Percentiles rank a stretch among this genome's conserved stretches.
These are phyloP conservation scores for Euplexia lucipara DNA, from an alignment of 2,888 invertebrate genomes.

Conservation along the genomic window DNA sequence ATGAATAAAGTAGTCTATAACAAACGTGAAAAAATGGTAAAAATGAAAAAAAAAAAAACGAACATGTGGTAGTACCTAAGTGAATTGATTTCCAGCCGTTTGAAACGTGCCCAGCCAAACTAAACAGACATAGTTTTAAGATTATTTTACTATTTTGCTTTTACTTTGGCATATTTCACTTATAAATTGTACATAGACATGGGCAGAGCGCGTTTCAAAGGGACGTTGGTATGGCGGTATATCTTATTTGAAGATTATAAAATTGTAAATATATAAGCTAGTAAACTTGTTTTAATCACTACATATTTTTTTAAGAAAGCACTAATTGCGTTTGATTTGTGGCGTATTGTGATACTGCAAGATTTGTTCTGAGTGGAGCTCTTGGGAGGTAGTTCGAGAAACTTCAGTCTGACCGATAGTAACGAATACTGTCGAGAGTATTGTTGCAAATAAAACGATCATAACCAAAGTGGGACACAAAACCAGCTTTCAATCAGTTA, in stretches of 20 bases:
- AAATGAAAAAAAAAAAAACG: conserved; percentile 66
- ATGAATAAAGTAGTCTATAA: conserved; percentile 83
- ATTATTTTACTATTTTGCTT: conserved; percentile 63
- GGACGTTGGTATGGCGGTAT: conserved; percentile 57
- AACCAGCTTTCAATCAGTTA: too few relatives aligned
- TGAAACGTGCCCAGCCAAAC: conserved; percentile 63
- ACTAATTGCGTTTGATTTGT: conserved; percentile 71
- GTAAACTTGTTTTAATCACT: conserved; percentile 88
- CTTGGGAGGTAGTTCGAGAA: conserved; percentile 40
- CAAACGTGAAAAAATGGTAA: conserved; percentile 73
- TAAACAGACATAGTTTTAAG: conserved; percentile 67
- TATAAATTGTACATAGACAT: conserved; percentile 80
- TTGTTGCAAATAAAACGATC: too few relatives aligned
- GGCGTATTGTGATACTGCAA: conserved; percentile 74
- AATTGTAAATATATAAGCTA: conserved; percentile 84
- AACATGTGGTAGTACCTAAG: conserved; percentile 74
- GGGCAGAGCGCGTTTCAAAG: conserved; percentile 62
- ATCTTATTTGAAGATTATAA: conserved; percentile 67
- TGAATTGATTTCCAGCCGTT: conserved; percentile 71
- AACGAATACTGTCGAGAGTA: conserved; percentile 19
- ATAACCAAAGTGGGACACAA: too few relatives aligned
- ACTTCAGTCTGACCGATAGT: conserved; percentile 34
- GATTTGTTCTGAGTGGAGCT: conserved; percentile 36
- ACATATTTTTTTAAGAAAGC: conserved; percentile 85
- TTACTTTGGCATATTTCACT: conserved; percentile 68